Evolutionary conservation across 1,140 invertebrate species (phyloP).

Genomic region (Dendrolimus kikuchii): DNA sequence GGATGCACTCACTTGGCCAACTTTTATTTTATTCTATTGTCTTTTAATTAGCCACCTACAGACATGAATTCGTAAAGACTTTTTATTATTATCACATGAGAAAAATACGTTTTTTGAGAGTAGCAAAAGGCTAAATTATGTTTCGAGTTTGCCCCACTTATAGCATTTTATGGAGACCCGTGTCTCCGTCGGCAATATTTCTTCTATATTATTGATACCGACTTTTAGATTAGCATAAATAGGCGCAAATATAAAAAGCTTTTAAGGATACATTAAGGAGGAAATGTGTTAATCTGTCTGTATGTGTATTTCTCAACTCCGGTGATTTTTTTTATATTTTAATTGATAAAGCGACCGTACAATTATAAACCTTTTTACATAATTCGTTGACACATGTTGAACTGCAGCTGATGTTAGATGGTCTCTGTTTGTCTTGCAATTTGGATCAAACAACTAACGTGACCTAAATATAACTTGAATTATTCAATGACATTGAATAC

Average conservation of each 20-base stretch:
- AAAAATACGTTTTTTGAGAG: slow-evolving; percentile 5
- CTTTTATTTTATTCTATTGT: no score
- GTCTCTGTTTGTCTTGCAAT: no score
- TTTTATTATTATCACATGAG: slow-evolving; percentile 7
- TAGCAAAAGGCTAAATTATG: slow-evolving; percentile 28
- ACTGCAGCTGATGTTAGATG: no score
- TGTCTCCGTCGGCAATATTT: slow-evolving; percentile 30
- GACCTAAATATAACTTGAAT: no score
- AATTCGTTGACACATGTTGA: no score
- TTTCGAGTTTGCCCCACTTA: slow-evolving; percentile 30
- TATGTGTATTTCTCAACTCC: slow-evolving; percentile 15
- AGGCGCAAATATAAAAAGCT: slow-evolving; percentile 28
- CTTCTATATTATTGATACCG: slow-evolving; percentile 31
- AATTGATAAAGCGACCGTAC: no score
- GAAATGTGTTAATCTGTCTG: slow-evolving; percentile 14
- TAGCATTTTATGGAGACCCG: slow-evolving; percentile 28
- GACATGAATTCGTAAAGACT: not conserved
- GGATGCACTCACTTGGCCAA: no score
- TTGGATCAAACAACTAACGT: no score
- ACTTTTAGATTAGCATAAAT: slow-evolving; percentile 34
- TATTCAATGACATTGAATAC: no score
- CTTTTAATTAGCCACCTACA: no score
- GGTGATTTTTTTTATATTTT: slow-evolving; percentile 8
- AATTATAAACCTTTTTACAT: no score
- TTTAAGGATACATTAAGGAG: slow-evolving; percentile 26